Base-by-base conservation (phyloP, 2,888 invertebrate species). In the Macrophya annulata region DNA sequence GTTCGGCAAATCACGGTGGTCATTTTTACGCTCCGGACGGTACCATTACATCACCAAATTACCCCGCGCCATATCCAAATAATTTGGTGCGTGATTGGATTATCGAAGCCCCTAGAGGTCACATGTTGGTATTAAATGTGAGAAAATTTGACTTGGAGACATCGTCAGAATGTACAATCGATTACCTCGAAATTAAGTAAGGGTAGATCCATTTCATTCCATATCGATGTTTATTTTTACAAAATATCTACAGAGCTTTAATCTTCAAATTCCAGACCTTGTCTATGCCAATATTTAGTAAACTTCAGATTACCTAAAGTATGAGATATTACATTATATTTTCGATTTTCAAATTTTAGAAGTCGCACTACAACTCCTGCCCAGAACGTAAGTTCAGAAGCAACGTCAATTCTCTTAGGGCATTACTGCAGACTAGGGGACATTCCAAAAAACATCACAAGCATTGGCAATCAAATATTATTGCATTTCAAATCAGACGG, bases 401-500 rank as follows among this genome's bases (percentile, higher is more conserved):
- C 62, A 62, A 25, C 62, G 62, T 0, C 62, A 3, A 25, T 12
- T 0, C 91, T 98, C 68, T 94, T 98, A 76, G 98, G 97, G 1
- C 96, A 94, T 92, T 98, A 95, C 92, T 99, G 99, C 92, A 98
- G 98, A 4, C 94, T 89, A 0, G 93, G 3, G 31, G 31, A 91
- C 0, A 81, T 96, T 87, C 96, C 96, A 0, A 94, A 94, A 84
- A 92, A 93, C 72, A 95, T 98, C 51, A 87, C 95, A n/a, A 98
- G 98, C 9, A 96, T 97, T 87, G 95, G 96, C 0, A 97, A 98
- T 93, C 94, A 96, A 85, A 87, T 99, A 59, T 96, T 95, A 90
- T 86, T 99, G 9, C 95, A 95, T 89, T 98, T 99, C 89, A 95
- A 95, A 88, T 96, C 98, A 0, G 98, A 99, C 92, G 92, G 93